Percentiles rank a stretch among this genome's conserved stretches.
phyloP scores from a whole-genome alignment of 2,113 vertebrate genomes.

The Malurus elegans region DNA sequence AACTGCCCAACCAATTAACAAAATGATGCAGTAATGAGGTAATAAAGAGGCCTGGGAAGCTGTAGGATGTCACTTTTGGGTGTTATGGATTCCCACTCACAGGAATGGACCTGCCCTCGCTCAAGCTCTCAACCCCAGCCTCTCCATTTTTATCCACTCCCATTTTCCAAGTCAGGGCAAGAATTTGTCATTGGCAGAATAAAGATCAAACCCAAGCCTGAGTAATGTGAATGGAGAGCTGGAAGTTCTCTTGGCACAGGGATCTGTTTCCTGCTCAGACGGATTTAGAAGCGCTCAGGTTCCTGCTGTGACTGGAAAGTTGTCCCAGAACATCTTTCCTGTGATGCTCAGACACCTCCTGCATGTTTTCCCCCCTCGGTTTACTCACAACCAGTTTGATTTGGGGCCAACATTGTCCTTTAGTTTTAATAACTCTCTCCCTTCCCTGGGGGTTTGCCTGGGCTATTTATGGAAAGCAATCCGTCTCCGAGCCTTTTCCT shows the following conservation, averaged over 20 bases:
- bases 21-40: background rate
- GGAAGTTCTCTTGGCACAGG: background rate
- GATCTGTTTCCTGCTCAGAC: constrained; percentile 36
- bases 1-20: background rate
- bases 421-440: constrained; percentile 41
- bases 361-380: constrained; percentile 19
- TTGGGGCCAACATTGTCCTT: constrained; percentile 56
- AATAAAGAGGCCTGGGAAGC: background rate
- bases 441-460: constrained; percentile 5
- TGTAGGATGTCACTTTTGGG: background rate
- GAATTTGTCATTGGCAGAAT: background rate
- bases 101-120: background rate
- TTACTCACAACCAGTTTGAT: constrained; percentile 60
- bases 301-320: constrained; percentile 51
- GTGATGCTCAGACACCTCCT: constrained; percentile 51
- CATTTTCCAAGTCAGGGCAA: background rate
- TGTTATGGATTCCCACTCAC: background rate
- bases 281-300: constrained; percentile 36
- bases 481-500: constrained; percentile 28
- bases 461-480: constrained; percentile 28
- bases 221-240: constrained; percentile 35
- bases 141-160: background rate
- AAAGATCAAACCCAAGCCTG: background rate
- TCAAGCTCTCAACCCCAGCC: background rate
- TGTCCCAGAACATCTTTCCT: constrained; percentile 65